These are phyloP conservation scores for Gallinago undulata DNA, from an alignment of 2,113 vertebrate species.

Conservation along the genomic window DNA sequence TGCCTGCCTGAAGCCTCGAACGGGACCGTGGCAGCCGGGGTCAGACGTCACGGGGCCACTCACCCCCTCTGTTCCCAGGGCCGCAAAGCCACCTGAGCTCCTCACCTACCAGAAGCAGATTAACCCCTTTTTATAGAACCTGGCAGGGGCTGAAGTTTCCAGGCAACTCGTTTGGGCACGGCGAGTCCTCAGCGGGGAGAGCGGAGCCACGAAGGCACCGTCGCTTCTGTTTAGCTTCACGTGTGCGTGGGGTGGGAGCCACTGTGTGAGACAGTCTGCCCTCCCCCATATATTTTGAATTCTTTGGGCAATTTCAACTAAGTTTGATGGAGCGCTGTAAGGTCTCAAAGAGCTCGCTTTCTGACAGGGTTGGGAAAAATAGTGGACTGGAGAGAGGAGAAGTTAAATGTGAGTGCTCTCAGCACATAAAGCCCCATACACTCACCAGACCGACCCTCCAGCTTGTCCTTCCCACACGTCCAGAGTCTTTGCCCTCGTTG, in stretches of 20 bases:
- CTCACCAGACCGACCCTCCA: neutral
- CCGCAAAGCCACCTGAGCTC: neutral
- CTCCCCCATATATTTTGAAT: neutral
- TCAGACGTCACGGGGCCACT: neutral
- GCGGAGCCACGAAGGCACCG: neutral
- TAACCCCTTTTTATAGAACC: neutral
- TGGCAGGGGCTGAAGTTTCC: neutral
- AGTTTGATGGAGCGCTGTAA: neutral
- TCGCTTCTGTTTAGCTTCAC: neutral
- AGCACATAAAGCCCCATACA: neutral
- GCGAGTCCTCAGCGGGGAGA: neutral
- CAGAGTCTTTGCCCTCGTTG: neutral
- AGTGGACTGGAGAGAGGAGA: neutral
- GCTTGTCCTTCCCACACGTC: neutral
- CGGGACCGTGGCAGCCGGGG: rapidly evolving
- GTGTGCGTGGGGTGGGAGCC: rapidly evolving
- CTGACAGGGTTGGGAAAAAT: neutral
- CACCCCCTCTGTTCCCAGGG: rapidly evolving
- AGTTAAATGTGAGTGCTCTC: neutral
- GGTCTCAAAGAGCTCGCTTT: neutral
- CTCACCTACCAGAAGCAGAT: neutral
- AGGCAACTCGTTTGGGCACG: rapidly evolving
- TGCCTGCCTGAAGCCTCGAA: neutral
- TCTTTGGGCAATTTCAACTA: neutral
- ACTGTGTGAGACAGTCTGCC: neutral